phyloP scores from a whole-genome alignment of 2,888 invertebrate species.

The Ligdia adustata region DNA sequence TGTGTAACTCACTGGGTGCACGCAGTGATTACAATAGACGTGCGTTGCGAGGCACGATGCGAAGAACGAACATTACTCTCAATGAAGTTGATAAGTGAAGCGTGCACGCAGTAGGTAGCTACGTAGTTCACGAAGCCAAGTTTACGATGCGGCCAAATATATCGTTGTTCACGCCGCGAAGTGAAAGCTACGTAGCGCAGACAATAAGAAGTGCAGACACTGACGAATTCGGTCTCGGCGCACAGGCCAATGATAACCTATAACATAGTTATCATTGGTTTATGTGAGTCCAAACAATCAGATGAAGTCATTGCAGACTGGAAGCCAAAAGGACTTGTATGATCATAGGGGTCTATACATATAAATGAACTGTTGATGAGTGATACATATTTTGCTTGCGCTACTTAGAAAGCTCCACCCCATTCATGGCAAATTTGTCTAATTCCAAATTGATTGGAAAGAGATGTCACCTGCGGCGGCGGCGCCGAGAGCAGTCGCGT shows the following conservation, averaged over 20 bases:
- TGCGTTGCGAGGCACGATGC: slow-evolving; percentile 66
- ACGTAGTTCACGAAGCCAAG: slow-evolving; percentile 79
- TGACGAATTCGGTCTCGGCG: slow-evolving; percentile 82
- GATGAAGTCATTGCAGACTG: slow-evolving; percentile 65
- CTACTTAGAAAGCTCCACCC: slow-evolving; percentile 27
- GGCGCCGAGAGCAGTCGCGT: slow-evolving; percentile 92
- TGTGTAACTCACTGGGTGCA: slow-evolving; percentile 83
- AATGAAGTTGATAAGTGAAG: slow-evolving; percentile 75
- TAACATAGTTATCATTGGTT: slow-evolving; percentile 85
- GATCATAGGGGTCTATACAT: slow-evolving; percentile 8
- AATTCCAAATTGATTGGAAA: slow-evolving; percentile 23
- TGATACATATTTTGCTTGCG: slow-evolving; percentile 15
- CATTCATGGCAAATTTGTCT: slow-evolving; percentile 19
- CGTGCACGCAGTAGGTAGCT: slow-evolving; percentile 79
- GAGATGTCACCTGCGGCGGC: slow-evolving; percentile 79
- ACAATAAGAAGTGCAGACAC: slow-evolving; percentile 83
- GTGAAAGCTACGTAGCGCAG: slow-evolving; percentile 83
- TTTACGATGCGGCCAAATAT: slow-evolving; percentile 77
- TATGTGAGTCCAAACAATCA: slow-evolving; percentile 68
- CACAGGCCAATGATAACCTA: slow-evolving; percentile 85
- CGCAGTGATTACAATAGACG: slow-evolving; percentile 81
- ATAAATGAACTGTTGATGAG: slow-evolving; percentile 1
- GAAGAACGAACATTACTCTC: slow-evolving; percentile 76
- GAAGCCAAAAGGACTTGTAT: slow-evolving; percentile 9
- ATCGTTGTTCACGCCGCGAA: slow-evolving; percentile 78